Evolutionary conservation across 2,797 vertebrate genomes (phyloP).

Genomic region (Malacoraja senta): DNA sequence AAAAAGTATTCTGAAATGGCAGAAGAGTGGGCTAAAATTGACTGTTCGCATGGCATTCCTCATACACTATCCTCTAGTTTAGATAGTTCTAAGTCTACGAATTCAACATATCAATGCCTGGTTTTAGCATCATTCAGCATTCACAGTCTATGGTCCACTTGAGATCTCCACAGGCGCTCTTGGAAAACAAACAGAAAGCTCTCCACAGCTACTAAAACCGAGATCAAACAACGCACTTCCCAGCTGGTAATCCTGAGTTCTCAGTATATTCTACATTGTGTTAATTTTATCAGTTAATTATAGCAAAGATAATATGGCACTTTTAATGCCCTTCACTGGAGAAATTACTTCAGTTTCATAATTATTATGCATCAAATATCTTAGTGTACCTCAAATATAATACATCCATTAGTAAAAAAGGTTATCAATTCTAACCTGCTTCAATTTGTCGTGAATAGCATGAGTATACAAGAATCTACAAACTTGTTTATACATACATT

Average conservation of each 20-base stretch:
- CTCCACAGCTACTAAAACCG: not conserved
- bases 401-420: not conserved
- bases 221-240: not conserved
- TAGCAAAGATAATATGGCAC: not conserved
- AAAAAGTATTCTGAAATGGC: too few species aligned
- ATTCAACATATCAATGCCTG: not conserved
- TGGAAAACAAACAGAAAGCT: constrained; percentile 1
- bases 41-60: not conserved
- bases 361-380: not conserved
- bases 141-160: not conserved
- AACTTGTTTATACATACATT: not conserved
- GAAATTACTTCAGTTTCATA: not conserved
- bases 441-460: not conserved
- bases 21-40: not conserved
- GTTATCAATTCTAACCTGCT: not conserved
- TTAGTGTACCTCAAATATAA: not conserved
- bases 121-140: not conserved
- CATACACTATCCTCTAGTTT: not conserved
- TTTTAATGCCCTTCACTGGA: not conserved
- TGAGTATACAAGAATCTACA: not conserved
- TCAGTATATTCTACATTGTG: not conserved
- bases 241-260: not conserved
- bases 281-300: not conserved
- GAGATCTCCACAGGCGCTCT: not conserved
- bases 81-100: not conserved